Base-by-base conservation (phyloP, 2,113 vertebrate species). In the Tenebrosternarchus preto region DNA sequence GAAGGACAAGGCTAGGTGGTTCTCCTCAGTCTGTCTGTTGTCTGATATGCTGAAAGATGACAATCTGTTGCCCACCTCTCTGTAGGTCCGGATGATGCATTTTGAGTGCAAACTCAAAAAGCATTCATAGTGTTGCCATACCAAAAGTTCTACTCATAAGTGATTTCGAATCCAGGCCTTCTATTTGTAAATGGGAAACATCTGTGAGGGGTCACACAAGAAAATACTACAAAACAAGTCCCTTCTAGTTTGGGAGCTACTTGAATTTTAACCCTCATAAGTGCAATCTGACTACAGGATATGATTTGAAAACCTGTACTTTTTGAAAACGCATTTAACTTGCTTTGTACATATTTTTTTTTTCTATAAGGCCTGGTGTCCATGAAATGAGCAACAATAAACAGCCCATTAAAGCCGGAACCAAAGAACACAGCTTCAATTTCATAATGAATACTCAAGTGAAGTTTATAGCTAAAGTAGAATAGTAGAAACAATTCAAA, bases 261-360 rank as follows among this genome's bases (percentile, higher is more conserved):
- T 80, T 73, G 46, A 43, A 67, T 39, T 25, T 56, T 67, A 53
- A 31, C 70, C 39, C 36, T 5, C 39, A n/a, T 61, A 80, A 72
- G 73, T 80, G 46, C 73, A 63, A 64, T 77, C 25, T 70, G 39
- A 22, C 27, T 71, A 61, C 25, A 57, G 64, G 50, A 29, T 71
- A 31, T 73, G 33, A 70, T 4, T 50, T 50, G 43, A 43, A 43
- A 25, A 43, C 55, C n/a, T n/a, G 8, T 71, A 12, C n/a, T 53
- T 57, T 4, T 53, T 43, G 43, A 50, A 50, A 50, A 46, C 11
- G 55, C 24, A 50, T 25, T 55, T 71, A 25, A 66, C 19, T 39
- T 56, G 29, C 50, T n/a, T 69, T 72, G 57, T n/a, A 12, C 39
- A 67, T 46, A 1, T 9, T 1, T 7, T 25, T 56, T 67, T 67